These are phyloP conservation scores for Riptortus pedestris DNA, from an alignment of 1,140 invertebrate genomes.

Conservation along the genomic window DNA sequence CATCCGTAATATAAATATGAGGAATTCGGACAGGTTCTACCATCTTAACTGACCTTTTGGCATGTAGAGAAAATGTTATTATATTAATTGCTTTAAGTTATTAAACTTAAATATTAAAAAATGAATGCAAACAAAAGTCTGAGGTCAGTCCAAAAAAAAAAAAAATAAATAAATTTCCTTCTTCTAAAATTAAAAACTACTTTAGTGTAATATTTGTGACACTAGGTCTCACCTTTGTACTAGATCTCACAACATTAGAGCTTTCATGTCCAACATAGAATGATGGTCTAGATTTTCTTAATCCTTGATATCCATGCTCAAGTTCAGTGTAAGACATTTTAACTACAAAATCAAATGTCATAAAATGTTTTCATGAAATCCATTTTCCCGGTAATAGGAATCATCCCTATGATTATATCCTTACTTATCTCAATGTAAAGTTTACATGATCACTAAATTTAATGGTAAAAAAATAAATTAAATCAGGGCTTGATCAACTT, in stretches of 20 bases:
- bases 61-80: constrained; percentile 11
- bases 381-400: no score
- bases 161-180: no score
- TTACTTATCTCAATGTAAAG: no score
- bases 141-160: no score
- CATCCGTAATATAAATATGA: constrained; percentile 24
- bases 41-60: constrained; percentile 18
- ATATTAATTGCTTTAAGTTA: constrained; percentile 2
- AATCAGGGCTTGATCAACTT: no score
- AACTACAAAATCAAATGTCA: no score
- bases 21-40: constrained; percentile 17
- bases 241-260: constrained; percentile 26
- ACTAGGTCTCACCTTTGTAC: not conserved
- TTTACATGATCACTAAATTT: no score
- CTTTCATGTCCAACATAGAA: constrained; percentile 48
- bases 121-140: not conserved
- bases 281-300: constrained; percentile 53
- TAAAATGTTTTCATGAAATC: no score
- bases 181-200: no score
- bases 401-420: no score
- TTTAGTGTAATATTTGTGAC: no score
- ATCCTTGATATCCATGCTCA: constrained; percentile 77
- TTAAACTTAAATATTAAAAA: not conserved
- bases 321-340: constrained; percentile 78
- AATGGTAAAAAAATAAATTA: no score